Percentiles rank a stretch among this genome's conserved stretches.
These are phyloP conservation scores for Actinemys pallida DNA, from an alignment of 2,113 vertebrate species.

Conservation along the genomic window DNA sequence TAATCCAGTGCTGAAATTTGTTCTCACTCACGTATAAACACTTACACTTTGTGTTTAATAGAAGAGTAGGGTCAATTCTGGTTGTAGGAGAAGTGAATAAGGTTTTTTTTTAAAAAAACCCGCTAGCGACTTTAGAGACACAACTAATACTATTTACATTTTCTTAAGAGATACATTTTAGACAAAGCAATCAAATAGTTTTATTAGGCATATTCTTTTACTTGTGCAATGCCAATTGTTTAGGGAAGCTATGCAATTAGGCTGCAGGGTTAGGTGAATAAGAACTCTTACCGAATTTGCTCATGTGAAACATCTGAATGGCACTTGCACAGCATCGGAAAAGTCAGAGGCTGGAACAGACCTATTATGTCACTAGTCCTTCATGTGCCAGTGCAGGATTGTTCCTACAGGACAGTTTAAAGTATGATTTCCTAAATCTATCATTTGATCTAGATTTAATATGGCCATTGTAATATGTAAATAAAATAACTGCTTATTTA, in stretches of 20 bases:
- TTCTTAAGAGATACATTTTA: background rate
- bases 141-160: background rate
- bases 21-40: background rate
- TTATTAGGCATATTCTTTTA: background rate
- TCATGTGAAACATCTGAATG: background rate
- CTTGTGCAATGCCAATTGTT: background rate
- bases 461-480: background rate
- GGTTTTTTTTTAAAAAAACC: background rate
- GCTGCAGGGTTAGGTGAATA: background rate
- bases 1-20: background rate
- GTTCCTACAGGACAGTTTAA: background rate
- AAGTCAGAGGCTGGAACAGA: background rate
- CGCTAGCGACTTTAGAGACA: background rate
- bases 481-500: slow-evolving; percentile 8
- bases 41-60: background rate
- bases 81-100: background rate
- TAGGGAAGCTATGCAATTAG: background rate
- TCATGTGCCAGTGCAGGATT: background rate
- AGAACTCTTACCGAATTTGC: background rate
- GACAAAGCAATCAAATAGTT: background rate
- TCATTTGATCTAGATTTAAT: background rate
- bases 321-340: background rate
- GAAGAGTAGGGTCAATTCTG: background rate
- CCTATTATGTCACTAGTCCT: background rate
- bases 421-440: background rate